Evolutionary conservation across 1,140 invertebrate species (phyloP).

Genomic region (Trachymyrmex septentrionalis): DNA sequence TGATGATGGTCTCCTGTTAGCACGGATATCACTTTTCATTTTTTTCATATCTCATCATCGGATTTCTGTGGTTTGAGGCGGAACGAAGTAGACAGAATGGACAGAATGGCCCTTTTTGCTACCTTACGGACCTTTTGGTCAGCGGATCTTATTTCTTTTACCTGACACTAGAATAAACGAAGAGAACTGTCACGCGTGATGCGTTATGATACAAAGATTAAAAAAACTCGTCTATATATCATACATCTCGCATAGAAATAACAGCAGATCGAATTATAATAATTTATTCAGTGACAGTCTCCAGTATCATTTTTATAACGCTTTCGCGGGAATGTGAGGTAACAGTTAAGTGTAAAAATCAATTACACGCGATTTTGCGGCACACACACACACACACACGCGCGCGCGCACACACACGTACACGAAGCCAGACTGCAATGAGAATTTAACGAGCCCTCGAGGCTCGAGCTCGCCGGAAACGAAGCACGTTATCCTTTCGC

Average conservation of each 20-base stretch:
- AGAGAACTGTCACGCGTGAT: neutral
- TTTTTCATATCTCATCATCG: slow-evolving; percentile 81
- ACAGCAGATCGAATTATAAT: neutral
- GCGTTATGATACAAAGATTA: neutral
- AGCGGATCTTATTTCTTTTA: slow-evolving; percentile 20
- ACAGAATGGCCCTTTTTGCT: slow-evolving; percentile 5
- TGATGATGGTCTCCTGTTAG: slow-evolving; percentile 83
- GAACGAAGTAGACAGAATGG: neutral
- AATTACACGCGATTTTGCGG: neutral
- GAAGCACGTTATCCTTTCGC: slow-evolving; percentile 26
- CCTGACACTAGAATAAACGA: neutral
- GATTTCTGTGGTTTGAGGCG: slow-evolving; percentile 50
- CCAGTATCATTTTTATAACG: neutral
- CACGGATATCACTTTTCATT: slow-evolving; percentile 86
- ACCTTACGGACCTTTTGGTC: neutral
- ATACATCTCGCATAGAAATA: neutral
- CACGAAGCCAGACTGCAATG: neutral
- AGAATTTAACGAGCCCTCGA: neutral
- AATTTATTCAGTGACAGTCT: neutral
- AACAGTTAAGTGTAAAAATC: neutral
- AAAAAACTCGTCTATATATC: neutral
- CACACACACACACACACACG: no score
- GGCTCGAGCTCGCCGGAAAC: neutral
- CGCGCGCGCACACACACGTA: no score
- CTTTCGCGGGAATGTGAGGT: neutral